A percentile compares a stretch with the other conserved stretches of the same genome.
Evolutionary conservation across 2,888 invertebrate species (phyloP).

Genomic region (Agonopterix subpropinquella): DNA sequence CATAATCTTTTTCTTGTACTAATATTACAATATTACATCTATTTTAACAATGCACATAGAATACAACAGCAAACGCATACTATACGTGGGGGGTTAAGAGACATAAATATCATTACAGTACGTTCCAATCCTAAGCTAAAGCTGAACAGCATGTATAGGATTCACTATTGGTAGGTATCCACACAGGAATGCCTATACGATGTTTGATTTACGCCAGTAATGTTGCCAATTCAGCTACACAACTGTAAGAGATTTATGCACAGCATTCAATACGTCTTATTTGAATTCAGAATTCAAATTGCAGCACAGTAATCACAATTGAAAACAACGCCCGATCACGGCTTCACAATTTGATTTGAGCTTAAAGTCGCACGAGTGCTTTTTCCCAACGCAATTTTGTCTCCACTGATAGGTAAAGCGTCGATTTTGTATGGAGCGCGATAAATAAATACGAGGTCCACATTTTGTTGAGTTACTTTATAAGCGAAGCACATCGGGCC

Average conservation of each 20-base stretch:
- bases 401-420: slow-evolving; percentile 33
- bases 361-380: slow-evolving; percentile 8
- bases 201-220: slow-evolving; percentile 42
- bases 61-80: too few relatives aligned
- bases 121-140: too few relatives aligned
- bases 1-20: too few relatives aligned
- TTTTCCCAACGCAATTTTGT: slow-evolving; percentile 25
- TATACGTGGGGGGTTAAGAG: too few relatives aligned
- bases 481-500: slow-evolving; percentile 58
- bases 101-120: too few relatives aligned
- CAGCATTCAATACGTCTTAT: slow-evolving; percentile 46
- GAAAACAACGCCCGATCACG: slow-evolving; percentile 9
- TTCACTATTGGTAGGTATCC: slow-evolving; percentile 23
- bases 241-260: slow-evolving; percentile 39
- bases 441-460: slow-evolving; percentile 51
- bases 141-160: too few relatives aligned
- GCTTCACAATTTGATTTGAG: slow-evolving; percentile 20
- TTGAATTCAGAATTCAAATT: slow-evolving; percentile 16
- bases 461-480: slow-evolving; percentile 59
- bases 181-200: slow-evolving; percentile 34
- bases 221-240: slow-evolving; percentile 30
- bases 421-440: slow-evolving; percentile 36
- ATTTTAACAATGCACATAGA: too few relatives aligned
- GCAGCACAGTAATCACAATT: slow-evolving; percentile 5
- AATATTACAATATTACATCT: too few relatives aligned